Percentiles rank a stretch among this genome's conserved stretches.
These are phyloP conservation scores for Alosa sapidissima DNA, from an alignment of 2,797 vertebrate genomes.

Conservation along the genomic window DNA sequence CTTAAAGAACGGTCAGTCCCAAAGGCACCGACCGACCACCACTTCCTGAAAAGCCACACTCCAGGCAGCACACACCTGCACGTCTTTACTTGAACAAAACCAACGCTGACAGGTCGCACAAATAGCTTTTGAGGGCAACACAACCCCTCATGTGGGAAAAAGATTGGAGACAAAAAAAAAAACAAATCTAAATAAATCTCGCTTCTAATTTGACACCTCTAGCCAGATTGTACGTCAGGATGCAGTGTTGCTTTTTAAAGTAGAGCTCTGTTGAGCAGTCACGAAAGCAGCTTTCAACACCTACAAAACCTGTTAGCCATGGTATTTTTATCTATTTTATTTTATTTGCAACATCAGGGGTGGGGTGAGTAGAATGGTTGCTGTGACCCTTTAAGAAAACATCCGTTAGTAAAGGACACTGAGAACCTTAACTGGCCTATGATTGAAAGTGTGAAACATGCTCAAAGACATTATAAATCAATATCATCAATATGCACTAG, in stretches of 20 bases:
- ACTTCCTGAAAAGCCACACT: not conserved
- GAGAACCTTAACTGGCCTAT: not conserved
- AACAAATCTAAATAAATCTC: conserved; percentile 1
- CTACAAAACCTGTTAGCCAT: not conserved
- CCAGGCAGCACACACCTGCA: not conserved
- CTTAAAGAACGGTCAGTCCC: not conserved
- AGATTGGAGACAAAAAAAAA: not conserved
- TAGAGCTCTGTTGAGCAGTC: not conserved
- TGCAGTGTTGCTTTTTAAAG: not conserved
- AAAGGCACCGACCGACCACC: not conserved
- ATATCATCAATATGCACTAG: conserved; percentile 3
- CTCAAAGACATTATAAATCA: not conserved
- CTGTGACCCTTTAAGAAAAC: not conserved
- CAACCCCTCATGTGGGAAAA: not conserved
- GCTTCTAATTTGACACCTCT: conserved; percentile 1
- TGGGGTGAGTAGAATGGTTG: not conserved
- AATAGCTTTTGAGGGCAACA: not conserved
- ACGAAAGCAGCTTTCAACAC: conserved; percentile 13
- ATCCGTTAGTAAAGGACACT: not conserved
- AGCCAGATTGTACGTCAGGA: not conserved
- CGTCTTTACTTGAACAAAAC: not conserved
- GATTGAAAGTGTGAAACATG: not conserved
- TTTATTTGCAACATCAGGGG: not conserved
- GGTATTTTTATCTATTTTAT: not conserved
- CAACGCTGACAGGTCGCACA: not conserved